phyloP scores from a whole-genome alignment of 2,888 invertebrate species.

The Taenaris catops region DNA sequence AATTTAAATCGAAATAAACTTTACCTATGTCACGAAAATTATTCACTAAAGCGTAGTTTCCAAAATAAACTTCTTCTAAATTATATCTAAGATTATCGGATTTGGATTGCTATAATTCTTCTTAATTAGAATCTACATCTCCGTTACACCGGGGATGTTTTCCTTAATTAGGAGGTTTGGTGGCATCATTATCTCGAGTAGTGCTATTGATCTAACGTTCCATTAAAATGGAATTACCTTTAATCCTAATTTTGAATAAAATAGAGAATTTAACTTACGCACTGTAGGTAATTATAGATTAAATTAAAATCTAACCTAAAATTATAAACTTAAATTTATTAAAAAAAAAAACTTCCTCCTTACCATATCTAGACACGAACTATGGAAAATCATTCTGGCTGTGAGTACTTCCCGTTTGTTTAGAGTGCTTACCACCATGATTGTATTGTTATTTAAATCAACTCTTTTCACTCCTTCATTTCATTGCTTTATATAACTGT shows the following conservation, averaged over 20 bases:
- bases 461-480: too few species aligned
- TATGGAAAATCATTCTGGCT: slow-evolving; percentile 77
- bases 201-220: slow-evolving; percentile 64
- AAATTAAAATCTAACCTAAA: slow-evolving; percentile 55
- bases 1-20: slow-evolving; percentile 54
- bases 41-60: slow-evolving; percentile 64
- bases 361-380: slow-evolving; percentile 71
- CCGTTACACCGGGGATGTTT: slow-evolving; percentile 9
- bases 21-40: slow-evolving; percentile 58
- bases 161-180: slow-evolving; percentile 23
- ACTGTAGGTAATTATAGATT: slow-evolving; percentile 75
- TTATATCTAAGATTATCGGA: slow-evolving; percentile 64
- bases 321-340: slow-evolving; percentile 46
- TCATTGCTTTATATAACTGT: too few species aligned
- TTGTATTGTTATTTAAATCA: too few species aligned
- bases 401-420: slow-evolving; percentile 67
- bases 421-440: too few species aligned
- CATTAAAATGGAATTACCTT: slow-evolving; percentile 60
- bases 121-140: slow-evolving; percentile 27
- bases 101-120: slow-evolving; percentile 34
- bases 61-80: slow-evolving; percentile 72
- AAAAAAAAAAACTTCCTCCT: slow-evolving; percentile 50
- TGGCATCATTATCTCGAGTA: slow-evolving; percentile 41
- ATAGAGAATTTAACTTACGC: slow-evolving; percentile 69
- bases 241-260: slow-evolving; percentile 63